Percentiles rank a stretch among this genome's conserved stretches.
phyloP scores from a whole-genome alignment of 2,113 vertebrate genomes.

The Octodon degus region DNA sequence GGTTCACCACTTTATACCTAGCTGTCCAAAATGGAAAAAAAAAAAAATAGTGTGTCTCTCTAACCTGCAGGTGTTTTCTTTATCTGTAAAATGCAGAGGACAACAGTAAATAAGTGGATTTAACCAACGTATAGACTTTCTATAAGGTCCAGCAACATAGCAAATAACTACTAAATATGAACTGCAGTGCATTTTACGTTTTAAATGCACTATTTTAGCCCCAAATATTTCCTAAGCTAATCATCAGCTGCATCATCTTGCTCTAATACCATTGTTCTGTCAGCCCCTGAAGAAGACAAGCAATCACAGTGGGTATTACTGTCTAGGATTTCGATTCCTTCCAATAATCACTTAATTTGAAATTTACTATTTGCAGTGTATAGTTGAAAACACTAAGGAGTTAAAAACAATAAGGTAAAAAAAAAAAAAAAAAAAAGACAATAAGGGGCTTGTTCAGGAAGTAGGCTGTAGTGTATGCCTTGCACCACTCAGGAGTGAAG shows the following conservation, averaged over 20 bases:
- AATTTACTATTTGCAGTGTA: not conserved
- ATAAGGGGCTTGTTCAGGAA: not conserved
- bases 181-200: not conserved
- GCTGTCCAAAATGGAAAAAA: not conserved
- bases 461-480: not conserved
- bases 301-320: not conserved
- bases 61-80: not conserved
- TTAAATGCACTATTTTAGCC: not conserved
- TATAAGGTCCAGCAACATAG: not conserved
- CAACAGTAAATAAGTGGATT: not conserved
- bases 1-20: not conserved
- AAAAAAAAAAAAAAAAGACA: not conserved
- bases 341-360: not conserved
- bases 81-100: not conserved
- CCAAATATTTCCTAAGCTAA: not conserved
- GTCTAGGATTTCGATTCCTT: not conserved
- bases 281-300: not conserved
- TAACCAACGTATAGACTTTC: not conserved
- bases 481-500: not conserved
- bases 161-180: not conserved
- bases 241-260: not conserved
- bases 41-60: slow-evolving; percentile 7
- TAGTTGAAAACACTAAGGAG: not conserved
- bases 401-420: not conserved
- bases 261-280: not conserved